Evolutionary conservation across 2,888 invertebrate genomes (phyloP).

Genomic region (Spialia ferax): DNA sequence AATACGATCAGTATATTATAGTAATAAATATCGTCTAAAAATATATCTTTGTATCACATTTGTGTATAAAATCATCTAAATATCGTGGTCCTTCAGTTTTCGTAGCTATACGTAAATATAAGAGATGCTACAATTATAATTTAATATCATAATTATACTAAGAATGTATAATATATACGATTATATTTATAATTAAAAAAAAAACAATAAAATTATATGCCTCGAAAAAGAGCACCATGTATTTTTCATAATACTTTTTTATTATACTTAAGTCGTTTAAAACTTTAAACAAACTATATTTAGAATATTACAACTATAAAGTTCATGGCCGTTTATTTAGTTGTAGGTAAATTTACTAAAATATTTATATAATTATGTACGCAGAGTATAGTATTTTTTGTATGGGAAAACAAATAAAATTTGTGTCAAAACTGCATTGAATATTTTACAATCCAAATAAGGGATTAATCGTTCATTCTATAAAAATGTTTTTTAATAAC

Average conservation of each 20-base stretch:
- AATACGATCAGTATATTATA: conserved; percentile 53
- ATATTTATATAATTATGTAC: not conserved
- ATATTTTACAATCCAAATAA: not conserved
- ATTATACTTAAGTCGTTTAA: no score
- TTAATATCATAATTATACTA: conserved; percentile 33
- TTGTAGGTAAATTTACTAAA: conserved; percentile 19
- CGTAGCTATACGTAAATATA: conserved; percentile 53
- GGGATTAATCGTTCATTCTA: not conserved
- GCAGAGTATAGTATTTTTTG: not conserved
- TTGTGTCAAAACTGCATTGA: conserved; percentile 28
- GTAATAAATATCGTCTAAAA: conserved; percentile 74
- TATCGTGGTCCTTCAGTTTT: conserved; percentile 67
- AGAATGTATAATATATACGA: conserved; percentile 24
- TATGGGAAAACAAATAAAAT: not conserved
- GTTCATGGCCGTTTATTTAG: conserved; percentile 28
- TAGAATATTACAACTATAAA: conserved; percentile 21
- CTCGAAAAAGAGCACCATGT: conserved; percentile 62
- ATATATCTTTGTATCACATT: conserved; percentile 77
- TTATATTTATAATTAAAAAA: not conserved
- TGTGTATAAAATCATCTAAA: conserved; percentile 59
- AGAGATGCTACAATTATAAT: conserved; percentile 20
- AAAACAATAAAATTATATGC: conserved; percentile 1
- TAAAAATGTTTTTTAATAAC: not conserved
- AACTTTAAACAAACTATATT: conserved; percentile 26
- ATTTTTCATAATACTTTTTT: conserved; percentile 43